Base-by-base conservation (phyloP, 2,113 vertebrate species). In the Oncorhynchus mykiss region DNA sequence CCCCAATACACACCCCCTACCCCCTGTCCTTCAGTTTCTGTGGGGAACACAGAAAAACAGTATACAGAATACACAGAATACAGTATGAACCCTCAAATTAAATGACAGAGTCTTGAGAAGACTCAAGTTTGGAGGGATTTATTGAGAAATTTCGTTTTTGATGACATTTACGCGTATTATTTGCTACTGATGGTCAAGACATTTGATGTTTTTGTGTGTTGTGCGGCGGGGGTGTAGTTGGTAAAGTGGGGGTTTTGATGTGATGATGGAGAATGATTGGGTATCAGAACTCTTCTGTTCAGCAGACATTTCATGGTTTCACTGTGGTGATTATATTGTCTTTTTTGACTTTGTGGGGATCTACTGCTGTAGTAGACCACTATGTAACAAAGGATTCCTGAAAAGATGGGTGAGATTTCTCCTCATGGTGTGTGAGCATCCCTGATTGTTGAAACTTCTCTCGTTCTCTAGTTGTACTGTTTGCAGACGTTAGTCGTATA, bases 101-200 rank as follows among this genome's bases (percentile, higher is more conserved):
- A 76, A 74, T 70, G 31, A 65, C 67, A 68, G 65, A 74, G 39
- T 65, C 71, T 57, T 57, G 60, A 81, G 48, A 68, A 4, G 39
- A 29, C 22, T 11, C 22, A 29, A 34, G 57, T 69, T 60, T 59
- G 51, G 27, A 76, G 29, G 34, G 59, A 68, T 70, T 54, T 45
- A 70, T 45, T 67, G 70, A 12, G 45, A n/a, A 49, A 27, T 57
- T 9, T 11, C 2, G 0, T 11, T 45, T 11, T 45, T 45, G 9
- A 12, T 45, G 3, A 45, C 39, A 45, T 45, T 45, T 11, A 11
- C 0, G 39, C 8, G 1, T 11, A 11, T 45, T 57, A 57, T 20
- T 18, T 8, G 54, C 14, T 20, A 57, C 20, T 57, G 6, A 14
- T 57, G 16, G 18, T 4, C 54, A 57, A 20, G 54, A 6, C 54